A percentile compares a stretch with the other conserved stretches of the same genome.
Conservation (phyloP, 2,113 vertebrate genomes). For the Sinocyclocheilus maitianheensis region DNA sequence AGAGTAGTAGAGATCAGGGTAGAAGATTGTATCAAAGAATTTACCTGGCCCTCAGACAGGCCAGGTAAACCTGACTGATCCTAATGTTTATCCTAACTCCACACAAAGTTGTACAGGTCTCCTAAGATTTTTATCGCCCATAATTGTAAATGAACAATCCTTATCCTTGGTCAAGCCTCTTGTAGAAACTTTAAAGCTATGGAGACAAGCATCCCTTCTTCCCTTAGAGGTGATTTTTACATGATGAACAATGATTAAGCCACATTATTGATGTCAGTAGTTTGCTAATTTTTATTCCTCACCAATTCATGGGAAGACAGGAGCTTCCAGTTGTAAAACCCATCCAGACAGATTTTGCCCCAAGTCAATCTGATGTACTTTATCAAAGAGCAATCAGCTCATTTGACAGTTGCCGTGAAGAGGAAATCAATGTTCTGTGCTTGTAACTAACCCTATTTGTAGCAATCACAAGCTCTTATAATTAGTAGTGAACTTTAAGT, state of each 20-base stretch:
- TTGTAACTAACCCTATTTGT: constrained; percentile 26
- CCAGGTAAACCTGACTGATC: not conserved
- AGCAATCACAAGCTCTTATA: constrained; percentile 11
- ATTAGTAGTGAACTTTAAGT: constrained; percentile 35
- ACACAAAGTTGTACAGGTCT: not conserved
- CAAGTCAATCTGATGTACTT: not conserved
- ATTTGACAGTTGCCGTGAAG: not conserved
- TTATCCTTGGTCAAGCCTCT: not conserved
- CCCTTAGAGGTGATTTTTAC: not conserved
- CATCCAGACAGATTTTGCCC: not conserved
- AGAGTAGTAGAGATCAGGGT: too few species aligned
- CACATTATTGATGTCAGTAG: not conserved
- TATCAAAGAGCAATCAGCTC: constrained; percentile 25
- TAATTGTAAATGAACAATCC: not conserved
- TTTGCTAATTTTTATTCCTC: not conserved
- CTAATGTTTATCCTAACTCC: not conserved
- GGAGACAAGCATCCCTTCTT: not conserved
- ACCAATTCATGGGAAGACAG: not conserved
- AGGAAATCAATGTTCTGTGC: constrained; percentile 21
- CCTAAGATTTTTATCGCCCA: not conserved
- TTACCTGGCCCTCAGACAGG: not conserved
- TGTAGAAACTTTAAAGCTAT: not conserved
- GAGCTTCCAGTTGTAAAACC: not conserved
- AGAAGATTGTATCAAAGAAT: not conserved
- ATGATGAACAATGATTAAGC: not conserved